Base-by-base conservation (phyloP, 2,797 vertebrate genomes). In the Enteromius fasciolatus region DNA sequence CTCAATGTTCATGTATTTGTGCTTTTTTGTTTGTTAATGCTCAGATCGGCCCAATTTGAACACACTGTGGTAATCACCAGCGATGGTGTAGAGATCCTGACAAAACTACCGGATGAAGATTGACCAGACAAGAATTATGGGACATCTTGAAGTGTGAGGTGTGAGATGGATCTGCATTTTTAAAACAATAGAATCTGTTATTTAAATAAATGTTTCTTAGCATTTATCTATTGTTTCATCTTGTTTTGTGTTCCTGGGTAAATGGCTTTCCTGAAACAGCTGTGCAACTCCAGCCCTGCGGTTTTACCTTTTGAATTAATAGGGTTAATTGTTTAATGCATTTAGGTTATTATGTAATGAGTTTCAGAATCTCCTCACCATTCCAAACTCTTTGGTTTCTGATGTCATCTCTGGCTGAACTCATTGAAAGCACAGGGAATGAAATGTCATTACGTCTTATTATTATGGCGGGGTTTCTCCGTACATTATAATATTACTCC, bases 11-110 rank as follows among this genome's bases (percentile, higher is more conserved):
- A 64, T 81, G 23, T 81, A 10, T 84, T 14, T 79, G n/a, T 69
- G 31, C 76, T 46, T 80, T 77, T 80, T 70, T 85, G 7, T 80
- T 69, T 52, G 14, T 69, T 67, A 23, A 52, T 68, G 54, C 50
- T 59, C 91, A 97, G 96, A 92, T 98, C 98, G 0, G 98, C 98
- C 48, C 98, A 99, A 91, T 99, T 99, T 86, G 98, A 99, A 86
- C 98, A 95, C 90, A 98, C 98, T 0, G 87, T 99, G 82, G 94
- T 96, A 86, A 94, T 99, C 92, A 98, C 96, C 12, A 92, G 95
- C 10, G 85, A 94, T 18, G 97, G 97, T 78, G 95, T 94, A 86
- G 95, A 99, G 87, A 93, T 99, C 92, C 95, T 95, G 86, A 95
- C 94, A 83, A 91, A 92, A 89, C 89, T 95, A 20, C 92, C 93